Evolutionary conservation across 1,140 invertebrate species (phyloP), one percentile per base, ranked within the genome.

Genomic region (Caenorhabditis inopinata): DNA sequence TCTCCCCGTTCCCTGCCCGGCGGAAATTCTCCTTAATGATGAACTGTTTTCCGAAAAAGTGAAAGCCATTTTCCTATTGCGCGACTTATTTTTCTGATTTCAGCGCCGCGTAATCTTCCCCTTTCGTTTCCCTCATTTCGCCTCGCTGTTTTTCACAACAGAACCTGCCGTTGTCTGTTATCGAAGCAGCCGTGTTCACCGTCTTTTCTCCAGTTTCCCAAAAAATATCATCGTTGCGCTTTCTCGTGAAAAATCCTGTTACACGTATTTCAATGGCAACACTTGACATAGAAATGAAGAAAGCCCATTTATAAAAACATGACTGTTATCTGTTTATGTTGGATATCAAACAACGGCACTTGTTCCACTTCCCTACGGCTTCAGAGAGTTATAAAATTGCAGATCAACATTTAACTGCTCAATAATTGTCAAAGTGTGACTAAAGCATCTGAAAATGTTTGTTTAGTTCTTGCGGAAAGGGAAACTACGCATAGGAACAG

Each of bases 191-290:
- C 58, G 32, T 68, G 58, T 68, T 68, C 58, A 68, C 58, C 58
- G 35, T 42, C 32, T 58, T 23, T 51, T 9, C 25, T 14, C 16
- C 51, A n/a, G 11, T 21, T 29, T 58, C 14, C n/a, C 23, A 25
- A 2, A 68, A 68, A 68, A 68, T 42, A 42, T n/a, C 35, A 21
- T 21, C 58, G 32, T 68, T 68, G 32, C 58, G 58, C 58, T 35
- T 58, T 32, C 38, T 68, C 29, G 35, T 25, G 32, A 68, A 68
- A 68, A 68, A 68, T 68, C 58, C 58, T 68, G 58, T 68, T 68
- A 29, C 58, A n/a, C n/a, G n/a, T n/a, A n/a, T n/a, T n/a, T n/a
- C n/a, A n/a, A n/a, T n/a, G n/a, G n/a, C n/a, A n/a, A n/a, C n/a
- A n/a, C n/a, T n/a, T n/a, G n/a, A n/a, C n/a, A n/a, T n/a, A n/a